These are phyloP conservation scores for Tenthredo mesomela DNA, from an alignment of 2,888 invertebrate species.

Conservation along the genomic window DNA sequence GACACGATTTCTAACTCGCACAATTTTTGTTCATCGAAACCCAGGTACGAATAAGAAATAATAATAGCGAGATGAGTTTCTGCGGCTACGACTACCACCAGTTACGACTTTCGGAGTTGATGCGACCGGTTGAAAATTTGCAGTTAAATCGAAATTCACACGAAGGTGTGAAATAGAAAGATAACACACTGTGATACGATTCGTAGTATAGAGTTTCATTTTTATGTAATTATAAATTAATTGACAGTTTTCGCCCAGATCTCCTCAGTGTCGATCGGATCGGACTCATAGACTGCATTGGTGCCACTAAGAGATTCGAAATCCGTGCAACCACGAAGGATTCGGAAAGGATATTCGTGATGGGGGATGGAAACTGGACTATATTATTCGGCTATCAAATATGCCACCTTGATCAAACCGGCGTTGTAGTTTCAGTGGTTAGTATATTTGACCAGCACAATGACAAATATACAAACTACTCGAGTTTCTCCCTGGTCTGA, in stretches of 20 bases:
- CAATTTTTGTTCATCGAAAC: no score
- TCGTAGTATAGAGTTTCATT: no score
- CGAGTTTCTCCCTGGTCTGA: not conserved
- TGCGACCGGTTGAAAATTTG: slow-evolving; percentile 61
- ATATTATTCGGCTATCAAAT: slow-evolving; percentile 69
- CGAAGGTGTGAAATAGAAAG: slow-evolving; percentile 60
- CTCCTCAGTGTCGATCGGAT: slow-evolving; percentile 65
- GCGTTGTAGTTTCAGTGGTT: slow-evolving; percentile 59
- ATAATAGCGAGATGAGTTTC: slow-evolving; percentile 52
- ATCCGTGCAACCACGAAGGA: slow-evolving; percentile 58
- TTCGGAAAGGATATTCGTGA: slow-evolving; percentile 59
- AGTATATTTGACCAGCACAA: slow-evolving; percentile 36
- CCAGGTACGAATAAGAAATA: slow-evolving; percentile 60
- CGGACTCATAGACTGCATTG: slow-evolving; percentile 68
- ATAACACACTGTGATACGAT: not conserved
- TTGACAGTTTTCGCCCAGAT: slow-evolving; percentile 58
- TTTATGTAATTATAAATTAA: slow-evolving; percentile 44
- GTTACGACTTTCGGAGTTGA: slow-evolving; percentile 60
- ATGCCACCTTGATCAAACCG: slow-evolving; percentile 63
- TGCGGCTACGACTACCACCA: slow-evolving; percentile 59
- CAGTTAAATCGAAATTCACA: slow-evolving; percentile 66
- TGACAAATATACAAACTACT: not conserved
- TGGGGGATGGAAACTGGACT: slow-evolving; percentile 63
- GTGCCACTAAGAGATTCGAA: slow-evolving; percentile 63
- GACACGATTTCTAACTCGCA: not conserved